Base-by-base conservation (phyloP, 2,888 invertebrate genomes). In the Eudasyphora cyanicolor region DNA sequence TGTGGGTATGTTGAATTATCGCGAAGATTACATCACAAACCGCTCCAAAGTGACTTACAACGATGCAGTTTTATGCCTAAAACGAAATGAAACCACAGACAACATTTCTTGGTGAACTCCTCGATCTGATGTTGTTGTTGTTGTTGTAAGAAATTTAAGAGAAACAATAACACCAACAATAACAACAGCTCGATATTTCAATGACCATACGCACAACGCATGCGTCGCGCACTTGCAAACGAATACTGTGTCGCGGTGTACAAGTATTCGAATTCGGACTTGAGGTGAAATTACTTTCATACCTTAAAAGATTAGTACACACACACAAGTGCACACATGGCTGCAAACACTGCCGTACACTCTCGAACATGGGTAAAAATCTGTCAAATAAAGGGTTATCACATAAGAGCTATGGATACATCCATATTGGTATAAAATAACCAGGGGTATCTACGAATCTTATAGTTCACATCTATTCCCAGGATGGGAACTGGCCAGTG, bases 241-340 rank as follows among this genome's bases (percentile, higher is more conserved):
- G 42, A 14, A 21, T 19, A 17, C 17, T n/a, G n/a, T n/a, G n/a
- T n/a, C n/a, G n/a, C 19, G 5, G 19, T 12, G 35, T 17, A 42
- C 19, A 54, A 45, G 19, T 75, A 19, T 42, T 69, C 57, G 24
- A 38, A 67, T 42, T 67, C 60, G 27, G 45, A 70, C 69, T 54
- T 54, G 64, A 74, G 45, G 54, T 57, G 73, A 79, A 79, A 79
- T 74, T 79, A 67, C 73, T 74, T 74, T 73, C 79, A 67, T 79
- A 74, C 54, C 45, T 67, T 67, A 74, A 79, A 74, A 17, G 51
- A 7, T 32, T 32, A 32, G 5, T 14, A 38, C 38, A 10, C 38
- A n/a, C n/a, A n/a, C n/a, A n/a, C n/a, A n/a, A n/a, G n/a, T n/a
- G n/a, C n/a, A n/a, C n/a, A 45, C 14, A 32, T 32, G 4, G 32